Base-by-base conservation (phyloP, 1,140 invertebrate species). In the Homarus americanus region DNA sequence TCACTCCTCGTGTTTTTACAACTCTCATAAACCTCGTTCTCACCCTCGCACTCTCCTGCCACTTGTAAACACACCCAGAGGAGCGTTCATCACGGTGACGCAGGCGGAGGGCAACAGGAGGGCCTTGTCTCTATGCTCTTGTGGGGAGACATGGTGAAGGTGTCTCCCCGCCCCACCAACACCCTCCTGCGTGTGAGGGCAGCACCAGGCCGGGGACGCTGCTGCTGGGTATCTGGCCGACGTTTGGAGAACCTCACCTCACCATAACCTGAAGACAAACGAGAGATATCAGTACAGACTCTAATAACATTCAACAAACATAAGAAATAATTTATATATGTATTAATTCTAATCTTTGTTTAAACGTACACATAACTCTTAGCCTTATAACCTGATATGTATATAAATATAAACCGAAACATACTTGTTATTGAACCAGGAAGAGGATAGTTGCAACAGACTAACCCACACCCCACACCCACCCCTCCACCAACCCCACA, bases 21-120 rank as follows among this genome's bases (percentile, higher is more conserved):
- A 24, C n/a, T 0, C n/a, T 69, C 63, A 32, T 69, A 69, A 69
- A 69, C n/a, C 63, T 69, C 28, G 63, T 28, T 32, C 63, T 69
- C 63, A 69, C 63, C 63, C 63, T 32, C 63, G 63, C 63, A 69
- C 63, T 28, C 63, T 69, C n/a, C 63, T 32, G 28, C 5, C n/a
- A 69, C 63, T 69, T 69, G n/a, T 32, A 69, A 69, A 34, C 49
- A n/a, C 15, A 36, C 32, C 79, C 79, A 44, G 49, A 63, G 49
- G 2, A 63, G 38, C 32, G 10, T 2, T 34, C 49, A 53, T 36
- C 32, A 63, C 24, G 32, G 79, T 53, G 12, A 20, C 28, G 7
- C 28, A 28, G 15, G 32, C 49, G 28, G 2, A 4, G 32, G 49
- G 38, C 49, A 58, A 3, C 32, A 63, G 0, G n/a, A n/a, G 63